A percentile compares a stretch with the other conserved stretches of the same genome.
Evolutionary conservation across 2,797 vertebrate genomes (phyloP).

Genomic region (Xyrichtys novacula): DNA sequence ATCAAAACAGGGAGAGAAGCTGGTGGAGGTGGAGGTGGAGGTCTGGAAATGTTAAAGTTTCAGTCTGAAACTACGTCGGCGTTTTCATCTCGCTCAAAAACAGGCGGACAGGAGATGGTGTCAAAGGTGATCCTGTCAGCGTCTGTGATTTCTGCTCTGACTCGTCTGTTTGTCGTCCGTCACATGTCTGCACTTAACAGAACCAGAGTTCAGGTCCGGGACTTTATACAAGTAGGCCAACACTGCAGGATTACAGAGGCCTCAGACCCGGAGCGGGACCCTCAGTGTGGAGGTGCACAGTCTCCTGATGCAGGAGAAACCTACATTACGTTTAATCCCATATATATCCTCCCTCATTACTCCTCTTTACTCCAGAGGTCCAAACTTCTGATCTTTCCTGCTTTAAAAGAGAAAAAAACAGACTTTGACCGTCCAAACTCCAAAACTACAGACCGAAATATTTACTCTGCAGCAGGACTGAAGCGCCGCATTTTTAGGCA

Average conservation of each 20-base stretch:
- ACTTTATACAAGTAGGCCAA: constrained; percentile 33
- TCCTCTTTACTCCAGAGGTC: too few species aligned
- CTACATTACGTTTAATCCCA: not conserved
- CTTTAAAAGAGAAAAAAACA: not conserved
- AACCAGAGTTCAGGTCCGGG: constrained; percentile 5
- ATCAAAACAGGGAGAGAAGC: too few species aligned
- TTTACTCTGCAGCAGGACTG: constrained; percentile 24
- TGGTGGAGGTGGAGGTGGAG: too few species aligned
- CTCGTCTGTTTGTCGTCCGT: constrained; percentile 6
- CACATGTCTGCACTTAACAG: constrained; percentile 21
- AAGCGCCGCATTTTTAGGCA: too few species aligned
- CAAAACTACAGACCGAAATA: constrained; percentile 12
- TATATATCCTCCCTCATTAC: too few species aligned
- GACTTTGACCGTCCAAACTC: constrained; percentile 40
- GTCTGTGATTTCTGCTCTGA: constrained; percentile 31
- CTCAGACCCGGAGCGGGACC: not conserved
- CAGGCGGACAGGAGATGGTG: not conserved
- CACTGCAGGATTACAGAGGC: constrained; percentile 38
- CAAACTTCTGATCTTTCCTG: too few species aligned
- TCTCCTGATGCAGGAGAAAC: not conserved
- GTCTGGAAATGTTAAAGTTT: too few species aligned
- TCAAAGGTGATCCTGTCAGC: not conserved
- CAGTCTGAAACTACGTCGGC: too few species aligned
- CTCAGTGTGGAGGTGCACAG: not conserved
- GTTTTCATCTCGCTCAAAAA: not conserved